Base-by-base conservation (phyloP, 2,113 vertebrate species). In the Cephalopterus ornatus region DNA sequence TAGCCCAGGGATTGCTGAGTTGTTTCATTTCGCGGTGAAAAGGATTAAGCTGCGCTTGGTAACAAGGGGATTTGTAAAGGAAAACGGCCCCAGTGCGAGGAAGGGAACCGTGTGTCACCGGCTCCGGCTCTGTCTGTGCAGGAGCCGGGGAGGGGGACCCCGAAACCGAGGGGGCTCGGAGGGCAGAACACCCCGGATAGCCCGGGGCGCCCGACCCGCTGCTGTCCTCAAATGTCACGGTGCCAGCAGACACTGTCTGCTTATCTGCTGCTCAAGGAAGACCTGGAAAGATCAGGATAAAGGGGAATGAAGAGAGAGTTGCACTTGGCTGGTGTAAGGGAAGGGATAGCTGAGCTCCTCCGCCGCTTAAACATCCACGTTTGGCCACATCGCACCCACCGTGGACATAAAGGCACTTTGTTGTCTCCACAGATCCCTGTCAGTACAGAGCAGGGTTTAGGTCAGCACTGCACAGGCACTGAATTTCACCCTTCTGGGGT, bases 361-460 rank as follows among this genome's bases (percentile, higher is more conserved):
- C 24, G 8, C 20, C 23, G 56, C 66, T 67, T 7, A 7, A 49
- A 5, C 71, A 30, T 6, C 61, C 8, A 46, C 50, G 42, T 37
- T 23, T 63, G 82, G 16, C 39, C 85, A 2, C 83, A 14, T 26
- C 26, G 74, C 79, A 2, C 47, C 52, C 83, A 0, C 3, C 53
- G 12, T 9, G 59, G 68, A 5, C 23, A 55, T 47, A 61, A 42
- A 56, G 50, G 68, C 83, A 53, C 88, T 85, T 61, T 39, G 88
- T 61, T 79, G 78, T 50, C 70, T 44, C 74, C 67, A 8, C 59
- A 2, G 41, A 28, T 41, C 20, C 8, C 62, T 24, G 75, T 21
- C 67, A 2, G 0, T 2, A 0, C 73, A 0, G 68, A 44, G 77
- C 66, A 12, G 68, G 9, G 30, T 9, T 71, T 19, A 13, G 42